Evolutionary conservation across 2,888 invertebrate species (phyloP), one percentile per base, ranked within the genome.

Genomic region (Trisateles emortualis): DNA sequence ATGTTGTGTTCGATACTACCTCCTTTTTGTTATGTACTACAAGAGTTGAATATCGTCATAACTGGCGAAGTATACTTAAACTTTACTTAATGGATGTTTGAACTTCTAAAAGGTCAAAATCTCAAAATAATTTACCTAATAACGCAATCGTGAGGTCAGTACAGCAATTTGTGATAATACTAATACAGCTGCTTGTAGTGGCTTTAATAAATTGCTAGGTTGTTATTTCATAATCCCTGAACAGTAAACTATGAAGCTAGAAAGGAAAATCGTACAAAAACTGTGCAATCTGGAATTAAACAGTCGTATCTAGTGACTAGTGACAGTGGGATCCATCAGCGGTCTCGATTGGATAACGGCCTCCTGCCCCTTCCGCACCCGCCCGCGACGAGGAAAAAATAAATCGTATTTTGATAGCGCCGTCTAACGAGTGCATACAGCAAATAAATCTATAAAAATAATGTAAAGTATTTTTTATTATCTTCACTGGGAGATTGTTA

Each of bases 271-370:
- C 77, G 74, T 73, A 64, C 77, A 88, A 88, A 88, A 89, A 87
- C 81, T 79, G 79, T 76, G 79, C 78, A 80, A 88, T 87, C 84
- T 86, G 82, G 84, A 87, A 89, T 89, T 89, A 88, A 90, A 90
- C 85, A 83, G 87, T 83, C 86, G 86, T 85, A 87, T 84, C 84
- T 87, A n/a, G n/a, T n/a, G 71, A 73, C 74, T 72, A 72, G 81
- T 84, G 87, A 87, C 88, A 85, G 80, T 84, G 77, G 70, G 83
- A 90, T 88, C 86, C 87, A 88, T 90, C 88, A 88, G 83, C 72
- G 83, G 79, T 72, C 76, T 78, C 81, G 83, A 85, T 86, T 81
- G 81, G 84, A 83, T 83, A 83, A 81, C 79, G 74, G 50, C 65
- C 63, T 64, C 67, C 64, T 57, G 48, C 52, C 48, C 64, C 53